Evolutionary conservation across 2,797 vertebrate species (phyloP).

Genomic region (Anisognathus igniventris): DNA sequence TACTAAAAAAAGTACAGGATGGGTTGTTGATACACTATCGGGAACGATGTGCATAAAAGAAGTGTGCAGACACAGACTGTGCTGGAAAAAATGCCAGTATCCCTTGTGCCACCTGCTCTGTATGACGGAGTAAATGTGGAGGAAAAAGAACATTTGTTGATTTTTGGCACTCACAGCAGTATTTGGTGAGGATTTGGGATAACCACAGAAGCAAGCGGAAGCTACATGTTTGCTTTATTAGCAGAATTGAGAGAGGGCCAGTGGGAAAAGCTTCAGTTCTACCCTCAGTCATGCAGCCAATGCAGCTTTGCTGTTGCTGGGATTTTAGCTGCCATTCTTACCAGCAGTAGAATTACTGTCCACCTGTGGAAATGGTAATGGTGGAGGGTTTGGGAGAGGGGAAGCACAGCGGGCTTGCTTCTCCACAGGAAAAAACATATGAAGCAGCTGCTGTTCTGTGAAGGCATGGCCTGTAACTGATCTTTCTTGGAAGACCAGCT

Average conservation of each 20-base stretch:
- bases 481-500: background rate
- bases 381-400: background rate
- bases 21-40: rapidly evolving
- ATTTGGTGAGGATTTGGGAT: background rate
- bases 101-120: background rate
- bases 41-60: background rate
- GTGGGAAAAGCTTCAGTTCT: background rate
- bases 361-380: background rate
- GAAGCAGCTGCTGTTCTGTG: background rate
- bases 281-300: background rate
- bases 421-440: background rate
- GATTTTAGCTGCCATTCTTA: background rate
- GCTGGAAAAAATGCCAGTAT: background rate
- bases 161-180: background rate
- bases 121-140: background rate
- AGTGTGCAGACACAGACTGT: background rate
- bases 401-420: background rate
- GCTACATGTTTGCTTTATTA: background rate
- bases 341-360: background rate
- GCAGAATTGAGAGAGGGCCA: background rate
- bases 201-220: background rate
- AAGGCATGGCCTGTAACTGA: background rate
- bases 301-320: background rate
- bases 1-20: background rate
- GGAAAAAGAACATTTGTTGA: background rate